Conservation (phyloP, 2,113 vertebrate genomes). For the Carassius carassius region DNA sequence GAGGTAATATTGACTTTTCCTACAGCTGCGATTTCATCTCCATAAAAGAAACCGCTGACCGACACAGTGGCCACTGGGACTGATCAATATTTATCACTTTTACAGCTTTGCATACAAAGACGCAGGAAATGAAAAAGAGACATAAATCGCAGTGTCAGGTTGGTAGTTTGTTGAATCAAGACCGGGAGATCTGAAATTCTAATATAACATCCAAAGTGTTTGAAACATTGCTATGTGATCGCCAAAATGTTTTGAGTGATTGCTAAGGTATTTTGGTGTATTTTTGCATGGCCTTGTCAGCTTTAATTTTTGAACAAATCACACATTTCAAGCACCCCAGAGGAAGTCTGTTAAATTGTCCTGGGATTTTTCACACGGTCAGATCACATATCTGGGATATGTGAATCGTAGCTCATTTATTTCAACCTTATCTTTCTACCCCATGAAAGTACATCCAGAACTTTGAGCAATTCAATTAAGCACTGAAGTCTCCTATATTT, state of each 20-base stretch:
- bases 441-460: constrained; percentile 18
- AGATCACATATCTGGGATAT: not conserved
- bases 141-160: not conserved
- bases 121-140: constrained; percentile 15
- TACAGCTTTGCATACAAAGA: constrained; percentile 49
- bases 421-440: constrained; percentile 6
- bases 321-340: not conserved
- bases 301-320: not conserved
- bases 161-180: not conserved
- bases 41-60: constrained; percentile 48
- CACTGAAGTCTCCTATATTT: not conserved
- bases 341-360: not conserved
- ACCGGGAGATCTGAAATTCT: not conserved
- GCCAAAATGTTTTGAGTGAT: not conserved
- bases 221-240: not conserved
- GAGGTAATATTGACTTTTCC: constrained; percentile 54
- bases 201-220: not conserved
- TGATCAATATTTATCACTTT: constrained; percentile 72
- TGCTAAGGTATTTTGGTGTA: not conserved
- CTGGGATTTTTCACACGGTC: not conserved
- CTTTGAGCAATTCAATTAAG: not conserved
- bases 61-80: constrained; percentile 13
- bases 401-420: not conserved
- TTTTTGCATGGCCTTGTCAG: not conserved
- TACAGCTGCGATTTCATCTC: constrained; percentile 45